Evolutionary conservation across 2,113 vertebrate species (phyloP).

Genomic region (Brachypteracias leptosomus): DNA sequence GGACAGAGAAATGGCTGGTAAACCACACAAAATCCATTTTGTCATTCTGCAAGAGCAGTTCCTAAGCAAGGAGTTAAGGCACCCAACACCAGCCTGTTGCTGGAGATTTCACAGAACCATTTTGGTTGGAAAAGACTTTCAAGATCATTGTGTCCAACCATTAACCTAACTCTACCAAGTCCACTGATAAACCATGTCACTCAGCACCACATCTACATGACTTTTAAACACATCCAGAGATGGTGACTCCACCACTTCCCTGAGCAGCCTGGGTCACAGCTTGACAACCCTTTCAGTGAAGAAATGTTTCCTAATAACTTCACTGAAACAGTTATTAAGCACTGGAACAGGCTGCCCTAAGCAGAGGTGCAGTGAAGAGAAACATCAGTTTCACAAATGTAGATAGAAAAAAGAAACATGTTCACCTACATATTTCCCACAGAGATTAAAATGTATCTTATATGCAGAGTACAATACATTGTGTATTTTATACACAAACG

Average conservation of each 20-base stretch:
- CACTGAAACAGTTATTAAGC: too few species aligned
- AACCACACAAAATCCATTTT: background rate
- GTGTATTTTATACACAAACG: background rate
- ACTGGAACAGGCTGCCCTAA: too few species aligned
- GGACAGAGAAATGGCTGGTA: background rate
- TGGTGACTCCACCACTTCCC: too few species aligned
- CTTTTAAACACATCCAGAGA: too few species aligned
- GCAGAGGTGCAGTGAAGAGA: background rate
- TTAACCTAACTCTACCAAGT: too few species aligned
- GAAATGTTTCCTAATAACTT: too few species aligned
- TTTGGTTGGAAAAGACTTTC: too few species aligned
- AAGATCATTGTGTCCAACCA: too few species aligned
- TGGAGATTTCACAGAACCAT: background rate
- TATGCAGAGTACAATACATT: rapidly evolving
- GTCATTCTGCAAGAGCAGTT: background rate
- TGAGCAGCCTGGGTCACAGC: too few species aligned
- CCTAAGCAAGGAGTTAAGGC: background rate
- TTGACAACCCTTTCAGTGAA: too few species aligned
- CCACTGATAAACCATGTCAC: too few species aligned
- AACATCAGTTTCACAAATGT: background rate
- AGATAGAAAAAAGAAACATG: background rate
- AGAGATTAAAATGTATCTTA: background rate
- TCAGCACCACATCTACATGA: too few species aligned
- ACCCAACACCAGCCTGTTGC: background rate
- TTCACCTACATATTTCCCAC: background rate